Conservation (phyloP, 2,113 vertebrate genomes). For the Pionites leucogaster region DNA sequence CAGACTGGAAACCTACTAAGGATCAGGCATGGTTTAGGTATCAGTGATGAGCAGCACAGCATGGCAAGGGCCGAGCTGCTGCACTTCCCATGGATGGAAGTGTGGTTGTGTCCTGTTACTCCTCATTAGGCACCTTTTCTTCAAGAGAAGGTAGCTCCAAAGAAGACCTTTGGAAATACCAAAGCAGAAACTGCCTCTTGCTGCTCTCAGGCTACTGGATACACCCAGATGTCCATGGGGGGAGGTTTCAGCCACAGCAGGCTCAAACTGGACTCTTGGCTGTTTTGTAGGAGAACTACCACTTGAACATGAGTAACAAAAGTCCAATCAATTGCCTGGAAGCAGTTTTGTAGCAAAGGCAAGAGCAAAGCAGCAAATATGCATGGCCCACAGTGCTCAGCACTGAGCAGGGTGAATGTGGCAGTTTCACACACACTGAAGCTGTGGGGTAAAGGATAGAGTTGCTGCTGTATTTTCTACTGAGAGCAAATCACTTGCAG, state of each 20-base stretch:
- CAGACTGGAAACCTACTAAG: background rate
- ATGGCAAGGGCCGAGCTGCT: background rate
- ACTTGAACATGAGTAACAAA: background rate
- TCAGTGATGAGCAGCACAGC: background rate
- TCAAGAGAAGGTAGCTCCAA: background rate
- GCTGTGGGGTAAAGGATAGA: background rate
- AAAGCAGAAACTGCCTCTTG: background rate
- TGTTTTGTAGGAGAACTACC: background rate
- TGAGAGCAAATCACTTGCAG: background rate
- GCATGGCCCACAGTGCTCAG: background rate
- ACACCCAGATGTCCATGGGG: rapidly evolving
- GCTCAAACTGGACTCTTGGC: background rate
- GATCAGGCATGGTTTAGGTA: no score
- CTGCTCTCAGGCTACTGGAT: background rate
- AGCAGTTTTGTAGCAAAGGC: background rate
- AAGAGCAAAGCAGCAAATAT: background rate
- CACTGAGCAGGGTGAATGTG: background rate
- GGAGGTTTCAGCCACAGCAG: background rate
- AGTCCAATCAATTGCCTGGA: background rate
- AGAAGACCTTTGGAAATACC: background rate
- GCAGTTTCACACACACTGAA: background rate
- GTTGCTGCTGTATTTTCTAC: background rate
- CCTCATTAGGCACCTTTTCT: background rate
- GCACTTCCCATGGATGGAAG: background rate
- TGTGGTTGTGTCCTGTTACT: rapidly evolving